Evolutionary conservation across 2,888 invertebrate species (phyloP).

Genomic region (Cephus pulcher): DNA sequence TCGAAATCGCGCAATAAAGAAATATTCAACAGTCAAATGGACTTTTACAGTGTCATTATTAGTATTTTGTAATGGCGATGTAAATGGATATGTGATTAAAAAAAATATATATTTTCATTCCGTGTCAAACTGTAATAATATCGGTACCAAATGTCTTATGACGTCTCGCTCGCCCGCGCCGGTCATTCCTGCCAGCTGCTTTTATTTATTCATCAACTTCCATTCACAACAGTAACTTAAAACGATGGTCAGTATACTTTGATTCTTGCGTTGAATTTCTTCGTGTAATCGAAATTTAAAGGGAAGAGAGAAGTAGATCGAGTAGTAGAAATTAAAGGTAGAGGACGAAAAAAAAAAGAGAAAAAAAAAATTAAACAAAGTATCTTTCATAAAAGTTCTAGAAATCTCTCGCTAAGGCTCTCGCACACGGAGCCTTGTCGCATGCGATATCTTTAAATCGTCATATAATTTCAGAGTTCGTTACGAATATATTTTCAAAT

Average conservation of each 20-base stretch:
- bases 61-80: not conserved
- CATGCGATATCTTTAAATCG: conserved; percentile 14
- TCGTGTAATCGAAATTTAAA: conserved; percentile 25
- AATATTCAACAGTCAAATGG: not conserved
- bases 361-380: conserved; percentile 32
- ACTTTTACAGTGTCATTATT: not conserved
- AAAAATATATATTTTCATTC: not conserved
- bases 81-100: not conserved
- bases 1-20: not conserved
- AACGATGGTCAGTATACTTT: conserved; percentile 36
- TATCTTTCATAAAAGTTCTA: conserved; percentile 45
- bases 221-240: conserved; percentile 51
- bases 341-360: conserved; percentile 11
- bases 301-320: conserved; percentile 21
- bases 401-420: conserved; percentile 42
- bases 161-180: conserved; percentile 43
- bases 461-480: conserved; percentile 23
- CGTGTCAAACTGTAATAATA: not conserved
- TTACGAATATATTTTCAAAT: conserved; percentile 20
- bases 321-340: conserved; percentile 18
- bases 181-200: conserved; percentile 42
- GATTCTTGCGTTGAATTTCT: conserved; percentile 34
- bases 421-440: conserved; percentile 30
- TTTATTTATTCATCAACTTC: conserved; percentile 48
- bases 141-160: not conserved